phyloP scores from a whole-genome alignment of 2,888 invertebrate species.

The Eristalinus sepulchralis region DNA sequence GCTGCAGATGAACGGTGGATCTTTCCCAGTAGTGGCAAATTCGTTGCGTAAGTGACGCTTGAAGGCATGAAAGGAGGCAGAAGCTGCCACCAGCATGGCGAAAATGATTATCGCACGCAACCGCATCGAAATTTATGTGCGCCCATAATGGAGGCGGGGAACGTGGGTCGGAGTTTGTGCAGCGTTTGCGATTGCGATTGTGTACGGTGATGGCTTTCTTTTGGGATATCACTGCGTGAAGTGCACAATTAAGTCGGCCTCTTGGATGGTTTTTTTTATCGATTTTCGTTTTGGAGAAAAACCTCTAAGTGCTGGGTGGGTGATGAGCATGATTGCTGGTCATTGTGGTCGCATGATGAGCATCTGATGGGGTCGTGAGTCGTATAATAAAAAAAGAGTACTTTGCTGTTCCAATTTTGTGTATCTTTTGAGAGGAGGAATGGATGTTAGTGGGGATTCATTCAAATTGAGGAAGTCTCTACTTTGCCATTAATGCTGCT shows the following conservation, averaged over 20 bases:
- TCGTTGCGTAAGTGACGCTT: conserved; percentile 19
- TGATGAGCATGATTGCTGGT: neutral
- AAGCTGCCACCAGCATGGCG: neutral
- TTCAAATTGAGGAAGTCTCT: neutral
- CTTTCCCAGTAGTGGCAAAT: neutral
- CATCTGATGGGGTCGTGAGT: conserved; percentile 18
- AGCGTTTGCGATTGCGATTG: neutral
- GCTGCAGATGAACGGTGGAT: neutral
- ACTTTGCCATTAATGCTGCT: too few species aligned
- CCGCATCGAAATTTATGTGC: conserved; percentile 29
- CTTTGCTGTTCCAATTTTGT: neutral
- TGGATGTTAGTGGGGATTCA: neutral
- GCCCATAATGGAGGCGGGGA: conserved; percentile 19
- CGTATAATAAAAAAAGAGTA: neutral
- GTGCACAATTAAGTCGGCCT: conserved; percentile 14
- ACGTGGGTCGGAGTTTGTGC: conserved; percentile 10
- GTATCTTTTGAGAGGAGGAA: neutral
- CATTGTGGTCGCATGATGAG: conserved; percentile 9
- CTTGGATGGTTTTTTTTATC: neutral
- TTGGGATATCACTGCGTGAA: conserved; percentile 7
- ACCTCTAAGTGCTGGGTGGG: conserved; percentile 14
- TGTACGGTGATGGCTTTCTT: conserved; percentile 5
- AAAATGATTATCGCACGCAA: conserved; percentile 53
- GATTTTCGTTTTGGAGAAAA: neutral
- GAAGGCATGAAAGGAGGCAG: neutral